A percentile compares a stretch with the other conserved stretches of the same genome.
Evolutionary conservation across 92 coral and sea anemone species (phyloP).

Genomic region (Porites evermanni): DNA sequence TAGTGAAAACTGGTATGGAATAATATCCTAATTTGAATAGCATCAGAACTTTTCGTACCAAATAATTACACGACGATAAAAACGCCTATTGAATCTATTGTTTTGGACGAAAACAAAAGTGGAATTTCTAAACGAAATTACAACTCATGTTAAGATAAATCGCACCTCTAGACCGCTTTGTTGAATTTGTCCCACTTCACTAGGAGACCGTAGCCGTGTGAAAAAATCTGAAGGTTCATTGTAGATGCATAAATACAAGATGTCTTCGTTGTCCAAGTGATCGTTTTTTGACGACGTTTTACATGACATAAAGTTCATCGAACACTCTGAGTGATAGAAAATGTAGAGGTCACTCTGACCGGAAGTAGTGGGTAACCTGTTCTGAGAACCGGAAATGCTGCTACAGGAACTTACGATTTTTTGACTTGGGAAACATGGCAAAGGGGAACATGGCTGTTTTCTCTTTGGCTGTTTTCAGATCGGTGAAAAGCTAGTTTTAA

Average conservation of each 20-base stretch:
- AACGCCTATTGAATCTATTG: slow-evolving; percentile 28
- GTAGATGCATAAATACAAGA: slow-evolving; percentile 20
- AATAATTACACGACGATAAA: slow-evolving; percentile 29
- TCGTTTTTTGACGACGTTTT: neutral
- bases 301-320: neutral
- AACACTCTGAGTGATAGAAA: neutral
- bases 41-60: slow-evolving; percentile 13
- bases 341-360: neutral
- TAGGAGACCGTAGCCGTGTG: slow-evolving; percentile 36
- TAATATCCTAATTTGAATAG: slow-evolving; percentile 49
- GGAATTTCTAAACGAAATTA: slow-evolving; percentile 18
- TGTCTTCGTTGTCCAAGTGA: slow-evolving; percentile 29
- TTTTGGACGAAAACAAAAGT: slow-evolving; percentile 28
- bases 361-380: slow-evolving; percentile 15
- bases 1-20: slow-evolving; percentile 12
- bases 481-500: neutral
- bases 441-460: neutral
- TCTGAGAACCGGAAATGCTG: slow-evolving; percentile 24
- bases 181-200: slow-evolving; percentile 43
- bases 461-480: neutral
- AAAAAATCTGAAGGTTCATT: slow-evolving; percentile 48
- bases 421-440: neutral
- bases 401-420: slow-evolving; percentile 18
- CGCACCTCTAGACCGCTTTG: slow-evolving; percentile 3
- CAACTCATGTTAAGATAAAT: neutral